Evolutionary conservation across 2,113 vertebrate genomes (phyloP).

Genomic region (Gallinago jamesoni): DNA sequence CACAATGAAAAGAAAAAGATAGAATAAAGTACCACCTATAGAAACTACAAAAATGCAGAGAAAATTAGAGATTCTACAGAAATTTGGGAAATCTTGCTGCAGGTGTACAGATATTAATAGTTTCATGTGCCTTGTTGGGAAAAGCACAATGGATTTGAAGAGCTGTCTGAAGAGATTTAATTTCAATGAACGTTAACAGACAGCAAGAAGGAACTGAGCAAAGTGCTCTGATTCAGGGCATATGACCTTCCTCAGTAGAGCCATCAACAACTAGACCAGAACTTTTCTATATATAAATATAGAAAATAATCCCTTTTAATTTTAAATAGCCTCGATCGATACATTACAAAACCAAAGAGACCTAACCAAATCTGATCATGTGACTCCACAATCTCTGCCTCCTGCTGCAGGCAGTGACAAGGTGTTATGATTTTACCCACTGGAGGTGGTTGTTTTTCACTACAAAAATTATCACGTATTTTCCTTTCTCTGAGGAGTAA

Average conservation of each 20-base stretch:
- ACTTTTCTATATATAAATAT: background rate
- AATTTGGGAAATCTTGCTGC: background rate
- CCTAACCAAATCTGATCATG: accelerated
- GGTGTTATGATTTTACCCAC: background rate
- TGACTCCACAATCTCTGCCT: background rate
- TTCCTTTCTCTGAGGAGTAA: slow-evolving; percentile 51
- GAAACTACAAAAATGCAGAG: background rate
- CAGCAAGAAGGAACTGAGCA: background rate
- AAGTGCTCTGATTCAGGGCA: background rate
- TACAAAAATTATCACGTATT: slow-evolving; percentile 24
- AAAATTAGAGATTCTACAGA: background rate
- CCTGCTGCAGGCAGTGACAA: background rate
- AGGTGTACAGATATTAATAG: background rate
- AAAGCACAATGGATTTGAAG: background rate
- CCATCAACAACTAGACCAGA: background rate
- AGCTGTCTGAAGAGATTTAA: slow-evolving; percentile 5
- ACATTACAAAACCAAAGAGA: background rate
- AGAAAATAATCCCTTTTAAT: background rate
- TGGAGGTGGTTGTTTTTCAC: slow-evolving; percentile 14
- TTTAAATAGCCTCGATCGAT: background rate
- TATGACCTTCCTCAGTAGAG: background rate
- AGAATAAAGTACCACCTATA: background rate
- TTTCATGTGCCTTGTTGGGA: background rate
- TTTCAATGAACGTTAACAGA: background rate
- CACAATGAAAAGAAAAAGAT: background rate